A percentile compares a stretch with the other conserved stretches of the same genome.
Evolutionary conservation across 1,140 invertebrate species (phyloP).

Genomic region (Heterodera schachtii): DNA sequence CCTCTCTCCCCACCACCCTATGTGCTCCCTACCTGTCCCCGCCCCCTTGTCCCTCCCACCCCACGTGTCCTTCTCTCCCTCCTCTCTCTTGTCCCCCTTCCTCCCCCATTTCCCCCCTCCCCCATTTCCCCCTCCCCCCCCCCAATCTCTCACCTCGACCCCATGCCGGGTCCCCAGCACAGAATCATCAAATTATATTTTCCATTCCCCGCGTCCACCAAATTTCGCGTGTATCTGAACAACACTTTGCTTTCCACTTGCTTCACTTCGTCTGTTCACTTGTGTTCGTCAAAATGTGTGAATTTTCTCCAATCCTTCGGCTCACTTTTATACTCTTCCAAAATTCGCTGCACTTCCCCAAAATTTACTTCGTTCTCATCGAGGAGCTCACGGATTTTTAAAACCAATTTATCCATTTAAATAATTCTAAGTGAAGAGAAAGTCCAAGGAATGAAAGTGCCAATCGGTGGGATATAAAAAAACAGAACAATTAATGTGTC

Average conservation of each 20-base stretch:
- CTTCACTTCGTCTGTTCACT: slow-evolving; percentile 39
- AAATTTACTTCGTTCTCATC: slow-evolving; percentile 54
- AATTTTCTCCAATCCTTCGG: slow-evolving; percentile 53
- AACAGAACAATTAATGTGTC: no score
- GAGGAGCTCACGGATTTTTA: slow-evolving; percentile 51
- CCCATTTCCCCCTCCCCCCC: no score
- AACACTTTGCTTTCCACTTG: background rate
- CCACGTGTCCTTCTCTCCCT: background rate
- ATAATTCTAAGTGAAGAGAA: background rate
- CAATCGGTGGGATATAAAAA: no score
- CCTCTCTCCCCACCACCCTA: no score
- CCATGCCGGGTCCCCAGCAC: slow-evolving; percentile 94
- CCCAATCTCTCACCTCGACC: slow-evolving; percentile 69
- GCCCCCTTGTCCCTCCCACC: no score
- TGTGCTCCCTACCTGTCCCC: no score
- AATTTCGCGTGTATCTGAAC: slow-evolving; percentile 84
- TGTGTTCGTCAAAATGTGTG: slow-evolving; percentile 58
- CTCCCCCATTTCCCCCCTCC: no score
- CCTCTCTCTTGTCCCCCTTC: background rate
- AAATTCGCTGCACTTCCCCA: slow-evolving; percentile 53
- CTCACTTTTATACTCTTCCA: slow-evolving; percentile 58
- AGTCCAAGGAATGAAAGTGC: background rate
- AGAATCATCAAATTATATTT: slow-evolving; percentile 96
- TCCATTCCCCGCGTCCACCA: slow-evolving; percentile 90
- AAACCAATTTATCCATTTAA: slow-evolving; percentile 53